A percentile compares a stretch with the other conserved stretches of the same genome.
phyloP scores from a whole-genome alignment of 2,888 invertebrate species.

The Scaptomyza flava region DNA sequence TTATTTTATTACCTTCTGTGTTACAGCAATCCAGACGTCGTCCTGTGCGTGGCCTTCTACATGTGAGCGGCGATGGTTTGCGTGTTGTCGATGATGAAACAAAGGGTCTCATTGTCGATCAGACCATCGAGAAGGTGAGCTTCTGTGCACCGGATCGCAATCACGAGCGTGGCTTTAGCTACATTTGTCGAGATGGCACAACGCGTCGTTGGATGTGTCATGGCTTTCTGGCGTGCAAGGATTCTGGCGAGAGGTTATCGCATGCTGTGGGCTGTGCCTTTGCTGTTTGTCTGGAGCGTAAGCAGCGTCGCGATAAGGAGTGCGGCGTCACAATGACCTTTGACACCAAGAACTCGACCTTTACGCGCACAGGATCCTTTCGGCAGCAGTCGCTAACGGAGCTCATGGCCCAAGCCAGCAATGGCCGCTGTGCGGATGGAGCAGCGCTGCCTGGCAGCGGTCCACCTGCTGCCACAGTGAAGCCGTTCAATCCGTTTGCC shows the following conservation, averaged over 20 bases:
- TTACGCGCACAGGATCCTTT: conserved; percentile 97
- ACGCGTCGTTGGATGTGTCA: conserved; percentile 99
- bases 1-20: conserved; percentile 17
- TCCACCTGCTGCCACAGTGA: conserved; percentile 83
- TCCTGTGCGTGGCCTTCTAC: conserved; percentile 94
- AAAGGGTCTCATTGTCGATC: conserved; percentile 99
- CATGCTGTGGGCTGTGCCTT: conserved; percentile 99
- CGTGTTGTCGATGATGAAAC: conserved; percentile 99
- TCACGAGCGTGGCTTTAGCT: conserved; percentile 98
- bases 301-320: conserved; percentile 98
- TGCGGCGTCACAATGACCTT: conserved; percentile 97
- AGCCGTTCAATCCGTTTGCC: conserved; percentile 94
- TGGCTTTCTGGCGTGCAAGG: conserved; percentile 97
- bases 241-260: conserved; percentile 98
- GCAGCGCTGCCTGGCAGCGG: conserved; percentile 46
- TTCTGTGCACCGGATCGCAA: conserved; percentile 99
- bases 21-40: conserved; percentile 93
- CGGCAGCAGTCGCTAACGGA: conserved; percentile 93
- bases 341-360: conserved; percentile 94
- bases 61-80: conserved; percentile 97
- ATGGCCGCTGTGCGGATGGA: conserved; percentile 85
- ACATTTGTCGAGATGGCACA: conserved; percentile 99
- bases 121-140: conserved; percentile 99
- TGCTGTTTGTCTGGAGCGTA: conserved; percentile 98
- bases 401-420: conserved; percentile 86